Base-by-base conservation (phyloP, 2,888 invertebrate species). In the Penaeus monodon region DNA sequence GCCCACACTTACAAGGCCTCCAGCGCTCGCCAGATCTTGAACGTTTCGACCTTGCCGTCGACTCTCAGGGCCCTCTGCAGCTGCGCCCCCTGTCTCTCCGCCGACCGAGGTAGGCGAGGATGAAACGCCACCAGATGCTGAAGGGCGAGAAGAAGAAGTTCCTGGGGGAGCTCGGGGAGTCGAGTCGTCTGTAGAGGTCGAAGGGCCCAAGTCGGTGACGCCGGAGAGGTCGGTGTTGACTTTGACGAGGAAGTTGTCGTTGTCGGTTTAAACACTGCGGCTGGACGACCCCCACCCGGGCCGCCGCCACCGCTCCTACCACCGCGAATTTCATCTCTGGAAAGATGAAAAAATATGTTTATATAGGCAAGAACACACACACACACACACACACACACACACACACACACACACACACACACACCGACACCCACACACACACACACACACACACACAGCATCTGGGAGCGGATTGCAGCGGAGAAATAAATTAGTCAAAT, bases 81-180 rank as follows among this genome's bases (percentile, higher is more conserved):
- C 57, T 88, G 88, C 76, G n/a, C 22, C 8, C 8, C 49, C 70
- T 1, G 88, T 88, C 29, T 73, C 29, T 17, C 80, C 33, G 38
- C 78, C 3, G 88, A 93, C 96, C 95, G 91, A 97, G 96, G 92
- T 96, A 97, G 0, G 96, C 96, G 88, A 97, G 93, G 79, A 95
- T 92, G 64, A 97, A 97, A 92, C 0, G 97, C 95, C 91, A 96
- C 91, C 96, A 96, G n/a, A 97, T 95, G 90, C 97, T 97, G 93
- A 96, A 96, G 0, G 97, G 97, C 22, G 97, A 97, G 92, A 96
- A 97, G 93, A 97, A 97, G 77, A 97, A 93, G 92, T 97, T 97
- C 74, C 38, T 63, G 38, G 80, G 38, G 68, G 70, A 63, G 38
- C 24, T 88, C 76, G 77, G 70, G 1, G 80, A 80, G 84, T 83